Conservation (phyloP, 35 echinoderm and acorn worm species). For the Lytechinus variegatus region DNA sequence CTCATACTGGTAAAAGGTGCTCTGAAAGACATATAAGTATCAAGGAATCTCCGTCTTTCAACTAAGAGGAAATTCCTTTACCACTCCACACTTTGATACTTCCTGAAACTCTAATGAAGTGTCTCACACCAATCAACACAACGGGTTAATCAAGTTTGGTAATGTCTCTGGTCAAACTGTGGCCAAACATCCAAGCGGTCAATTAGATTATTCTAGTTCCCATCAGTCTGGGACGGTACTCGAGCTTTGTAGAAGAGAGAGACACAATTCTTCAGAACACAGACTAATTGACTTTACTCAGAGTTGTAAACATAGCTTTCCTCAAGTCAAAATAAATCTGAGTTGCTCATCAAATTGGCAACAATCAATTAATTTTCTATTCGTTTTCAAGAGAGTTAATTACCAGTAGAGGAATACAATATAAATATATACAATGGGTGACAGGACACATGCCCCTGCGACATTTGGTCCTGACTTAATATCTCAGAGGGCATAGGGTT, state of each 20-base stretch:
- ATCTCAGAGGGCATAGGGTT: too few species aligned
- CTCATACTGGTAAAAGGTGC: background rate
- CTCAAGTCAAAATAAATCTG: too few species aligned
- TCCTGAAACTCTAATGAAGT: background rate
- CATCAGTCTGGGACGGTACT: background rate
- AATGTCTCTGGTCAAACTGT: background rate
- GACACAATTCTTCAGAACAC: too few species aligned
- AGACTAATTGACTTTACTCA: too few species aligned
- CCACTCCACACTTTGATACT: background rate
- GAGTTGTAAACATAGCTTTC: too few species aligned
- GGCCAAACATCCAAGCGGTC: background rate
- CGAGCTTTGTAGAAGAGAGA: background rate
- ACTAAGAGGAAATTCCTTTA: background rate
- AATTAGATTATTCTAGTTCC: background rate
- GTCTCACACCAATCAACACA: background rate
- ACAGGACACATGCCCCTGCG: too few species aligned
- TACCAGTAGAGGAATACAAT: too few species aligned
- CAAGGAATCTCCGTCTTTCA: background rate
- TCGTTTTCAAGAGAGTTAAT: too few species aligned
- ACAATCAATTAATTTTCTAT: too few species aligned
- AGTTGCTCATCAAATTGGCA: too few species aligned
- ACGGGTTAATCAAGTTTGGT: background rate
- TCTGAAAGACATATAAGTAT: background rate
- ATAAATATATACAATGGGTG: too few species aligned
- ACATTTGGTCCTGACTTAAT: too few species aligned